Base-by-base conservation (phyloP, 2,113 vertebrate genomes). In the Saccopteryx leptura region DNA sequence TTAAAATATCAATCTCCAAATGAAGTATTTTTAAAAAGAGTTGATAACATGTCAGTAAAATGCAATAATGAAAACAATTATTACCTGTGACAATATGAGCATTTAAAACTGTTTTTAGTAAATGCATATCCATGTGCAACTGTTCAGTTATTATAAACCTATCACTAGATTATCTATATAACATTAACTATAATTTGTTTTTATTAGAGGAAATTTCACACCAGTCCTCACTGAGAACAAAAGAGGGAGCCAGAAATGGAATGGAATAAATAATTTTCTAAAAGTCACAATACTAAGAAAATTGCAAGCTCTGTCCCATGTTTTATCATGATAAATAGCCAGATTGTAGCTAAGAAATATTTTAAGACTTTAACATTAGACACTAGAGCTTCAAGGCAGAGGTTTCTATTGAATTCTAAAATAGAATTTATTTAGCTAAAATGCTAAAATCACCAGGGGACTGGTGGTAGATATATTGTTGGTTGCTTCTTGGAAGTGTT, bases 341-440 rank as follows among this genome's bases (percentile, higher is more conserved):
- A 88, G 17, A 52, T 0, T 88, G 3, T 60, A 60, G 28, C 50
- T 80, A 81, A 76, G 11, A 54, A 33, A 56, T 0, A 50, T 71
- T 88, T 90, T 76, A 60, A 52, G 33, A 87, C 95, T 85, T 76
- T 54, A 93, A 72, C 94, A 82, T 50, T 79, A 39, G 50, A 75
- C 15, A 68, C 14, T 63, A 5, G 4, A 75, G 19, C 46, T 87
- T 61, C 71, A 84, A 84, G 24, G 68, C 26, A 83, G 54, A 90
- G 24, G 9, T 61, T 94, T 82, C 58, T 56, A 78, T 0, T 92
- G 18, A 33, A 88, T 85, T 93, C 5, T 80, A 91, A 91, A 21
- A 56, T 74, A n/a, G 21, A 5, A 66, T n/a, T 83, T 82, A 95
- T 24, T 84, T 26, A 85, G 94, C 48, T 50, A 61, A 92, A 92